Base-by-base conservation (phyloP, 2,113 vertebrate genomes). In the Morone saxatilis region DNA sequence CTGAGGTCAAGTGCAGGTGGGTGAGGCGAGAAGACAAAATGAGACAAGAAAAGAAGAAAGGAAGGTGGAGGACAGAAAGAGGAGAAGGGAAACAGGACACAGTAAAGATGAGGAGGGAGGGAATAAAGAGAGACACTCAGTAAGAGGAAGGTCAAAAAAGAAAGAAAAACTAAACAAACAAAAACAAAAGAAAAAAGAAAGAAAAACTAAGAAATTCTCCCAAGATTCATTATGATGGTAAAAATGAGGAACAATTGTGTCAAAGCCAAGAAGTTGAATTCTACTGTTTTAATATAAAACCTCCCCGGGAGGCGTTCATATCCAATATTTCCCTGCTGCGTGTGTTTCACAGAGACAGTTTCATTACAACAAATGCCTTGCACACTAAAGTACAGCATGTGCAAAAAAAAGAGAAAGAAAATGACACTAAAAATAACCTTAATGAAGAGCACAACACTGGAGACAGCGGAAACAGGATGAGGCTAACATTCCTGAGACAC, bases 1-100 rank as follows among this genome's bases (percentile, higher is more conserved):
- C 25, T n/a, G 50, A 71, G 56, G 65, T 84, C 73, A 60, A 1
- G 45, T 12, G n/a, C n/a, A 71, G 53, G 56, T 7, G 17, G 63
- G 53, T 0, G 31, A 19, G 25, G 69, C 4, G 22, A 68, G 51
- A 31, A 62, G 20, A 57, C 5, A 54, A 3, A 38, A 57, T 0
- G 20, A 51, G n/a, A 45, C 31, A 36, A 43, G 51, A 66, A 9
- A 59, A 2, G 43, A 48, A 13, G 38, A 20, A n/a, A 25, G 19
- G 16, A n/a, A 25, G 19, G 16, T 48, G 41, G 6, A 20, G 50
- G 41, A 19, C 20, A 41, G 36, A 65, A 43, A 16, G 6, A 14
- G 53, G 17, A 47, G 2, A 50, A 62, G 1, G 17, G 53, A 59
- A 61, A 77, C 0, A 17, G 12, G 73, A 20, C 17, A 59, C 20